Conservation (phyloP, 37 sponge, comb jelly and placozoan genomes). For the Eunapius fragilis region DNA sequence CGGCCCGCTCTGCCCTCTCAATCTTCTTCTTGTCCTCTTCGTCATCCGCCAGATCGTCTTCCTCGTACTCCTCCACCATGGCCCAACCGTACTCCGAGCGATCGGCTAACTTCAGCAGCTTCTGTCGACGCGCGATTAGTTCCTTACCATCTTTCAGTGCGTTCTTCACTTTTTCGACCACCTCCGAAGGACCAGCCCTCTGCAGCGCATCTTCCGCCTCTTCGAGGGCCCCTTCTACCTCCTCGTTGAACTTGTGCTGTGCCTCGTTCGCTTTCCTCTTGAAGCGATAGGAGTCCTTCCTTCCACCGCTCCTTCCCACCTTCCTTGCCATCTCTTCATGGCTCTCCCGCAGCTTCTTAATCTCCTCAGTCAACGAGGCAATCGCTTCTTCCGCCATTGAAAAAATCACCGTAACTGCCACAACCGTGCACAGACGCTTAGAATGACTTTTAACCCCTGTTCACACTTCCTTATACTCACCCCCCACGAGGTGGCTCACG, state of each 20-base stretch:
- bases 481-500: too few relatives aligned
- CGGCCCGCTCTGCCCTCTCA: conserved; percentile 1
- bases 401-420: too few relatives aligned
- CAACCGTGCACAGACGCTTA: too few relatives aligned
- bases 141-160: conserved; percentile 10
- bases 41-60: conserved; percentile 23
- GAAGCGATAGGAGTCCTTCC: conserved; percentile 6
- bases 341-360: too few relatives aligned
- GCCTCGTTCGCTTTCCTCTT: conserved; percentile 11
- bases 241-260: conserved; percentile 11
- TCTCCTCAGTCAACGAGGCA: too few relatives aligned
- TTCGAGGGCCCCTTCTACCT: not conserved
- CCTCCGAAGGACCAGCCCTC: not conserved
- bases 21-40: conserved; percentile 18
- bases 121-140: conserved; percentile 9
- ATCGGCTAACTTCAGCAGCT: conserved; percentile 12
- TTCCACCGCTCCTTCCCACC: too few relatives aligned
- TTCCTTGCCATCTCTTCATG: too few relatives aligned
- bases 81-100: conserved; percentile 15
- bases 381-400: too few relatives aligned
- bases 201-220: not conserved
- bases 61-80: conserved; percentile 9
- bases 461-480: too few relatives aligned
- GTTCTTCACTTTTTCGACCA: not conserved
- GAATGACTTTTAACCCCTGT: too few relatives aligned